These are phyloP conservation scores for Psophia crepitans DNA, from an alignment of 2,113 vertebrate species.

Conservation along the genomic window DNA sequence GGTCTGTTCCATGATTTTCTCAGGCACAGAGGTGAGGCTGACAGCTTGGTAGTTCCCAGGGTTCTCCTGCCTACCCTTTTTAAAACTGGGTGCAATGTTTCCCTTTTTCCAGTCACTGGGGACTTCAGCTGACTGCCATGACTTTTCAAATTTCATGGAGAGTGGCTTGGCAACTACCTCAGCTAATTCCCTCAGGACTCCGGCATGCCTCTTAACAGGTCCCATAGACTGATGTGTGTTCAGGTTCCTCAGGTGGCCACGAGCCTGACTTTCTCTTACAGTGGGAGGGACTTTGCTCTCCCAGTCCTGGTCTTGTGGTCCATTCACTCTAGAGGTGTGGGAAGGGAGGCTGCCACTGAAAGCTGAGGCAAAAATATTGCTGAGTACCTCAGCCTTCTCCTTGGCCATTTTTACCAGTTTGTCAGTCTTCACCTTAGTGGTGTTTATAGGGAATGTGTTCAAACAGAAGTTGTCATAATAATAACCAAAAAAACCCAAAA, in stretches of 20 bases:
- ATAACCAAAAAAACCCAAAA: background rate
- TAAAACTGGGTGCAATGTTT: background rate
- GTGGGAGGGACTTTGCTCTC: background rate
- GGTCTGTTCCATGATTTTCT: background rate
- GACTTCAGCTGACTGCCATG: background rate
- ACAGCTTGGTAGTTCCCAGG: background rate
- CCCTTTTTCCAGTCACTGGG: too few relatives aligned
- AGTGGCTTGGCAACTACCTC: background rate
- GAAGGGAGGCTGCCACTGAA: background rate
- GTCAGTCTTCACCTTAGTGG: background rate
- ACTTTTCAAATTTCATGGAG: background rate
- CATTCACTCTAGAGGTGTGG: background rate
- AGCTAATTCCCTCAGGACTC: background rate
- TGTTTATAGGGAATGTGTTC: background rate
- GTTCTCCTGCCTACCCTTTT: background rate
- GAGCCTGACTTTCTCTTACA: background rate
- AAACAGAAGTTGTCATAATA: background rate
- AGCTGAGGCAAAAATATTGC: background rate
- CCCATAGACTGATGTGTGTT: background rate
- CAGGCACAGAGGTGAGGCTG: background rate
- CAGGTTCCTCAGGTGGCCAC: background rate
- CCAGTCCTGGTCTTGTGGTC: background rate
- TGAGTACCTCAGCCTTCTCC: background rate
- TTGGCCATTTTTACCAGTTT: rapidly evolving
- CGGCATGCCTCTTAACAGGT: background rate